These are phyloP conservation scores for Calameuta pallipes DNA, from an alignment of 2,888 invertebrate species.

Conservation along the genomic window DNA sequence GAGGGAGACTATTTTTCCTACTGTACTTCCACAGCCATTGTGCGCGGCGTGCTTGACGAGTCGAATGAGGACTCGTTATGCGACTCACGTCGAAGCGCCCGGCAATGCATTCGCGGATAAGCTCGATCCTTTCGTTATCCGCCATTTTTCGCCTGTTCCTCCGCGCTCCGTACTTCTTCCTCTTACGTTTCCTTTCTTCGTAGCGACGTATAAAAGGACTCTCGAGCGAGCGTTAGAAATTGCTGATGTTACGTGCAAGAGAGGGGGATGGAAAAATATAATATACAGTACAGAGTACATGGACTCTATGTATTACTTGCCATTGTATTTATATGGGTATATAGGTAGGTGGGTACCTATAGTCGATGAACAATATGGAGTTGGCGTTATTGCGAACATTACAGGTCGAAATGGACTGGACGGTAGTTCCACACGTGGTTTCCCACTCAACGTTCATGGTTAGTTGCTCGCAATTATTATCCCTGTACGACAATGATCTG, in stretches of 20 bases:
- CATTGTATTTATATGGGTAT: no score
- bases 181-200: not conserved
- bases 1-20: not conserved
- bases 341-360: not conserved
- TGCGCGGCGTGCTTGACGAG: not conserved
- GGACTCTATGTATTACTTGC: no score
- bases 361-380: not conserved
- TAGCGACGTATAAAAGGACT: not conserved
- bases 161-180: not conserved
- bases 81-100: not conserved
- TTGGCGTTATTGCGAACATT: not conserved
- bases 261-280: not conserved
- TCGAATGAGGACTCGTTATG: not conserved
- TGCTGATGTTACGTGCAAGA: not conserved
- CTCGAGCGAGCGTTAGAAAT: not conserved
- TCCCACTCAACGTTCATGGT: slow-evolving; percentile 39
- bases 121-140: not conserved
- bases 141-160: not conserved
- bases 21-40: not conserved
- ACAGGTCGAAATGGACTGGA: not conserved
- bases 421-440: not conserved
- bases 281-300: no score
- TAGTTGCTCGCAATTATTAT: slow-evolving; percentile 55
- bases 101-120: not conserved
- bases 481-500: slow-evolving; percentile 23